These are phyloP conservation scores for Trachelus troglodyta DNA, from an alignment of 2,888 invertebrate genomes.

Conservation along the genomic window DNA sequence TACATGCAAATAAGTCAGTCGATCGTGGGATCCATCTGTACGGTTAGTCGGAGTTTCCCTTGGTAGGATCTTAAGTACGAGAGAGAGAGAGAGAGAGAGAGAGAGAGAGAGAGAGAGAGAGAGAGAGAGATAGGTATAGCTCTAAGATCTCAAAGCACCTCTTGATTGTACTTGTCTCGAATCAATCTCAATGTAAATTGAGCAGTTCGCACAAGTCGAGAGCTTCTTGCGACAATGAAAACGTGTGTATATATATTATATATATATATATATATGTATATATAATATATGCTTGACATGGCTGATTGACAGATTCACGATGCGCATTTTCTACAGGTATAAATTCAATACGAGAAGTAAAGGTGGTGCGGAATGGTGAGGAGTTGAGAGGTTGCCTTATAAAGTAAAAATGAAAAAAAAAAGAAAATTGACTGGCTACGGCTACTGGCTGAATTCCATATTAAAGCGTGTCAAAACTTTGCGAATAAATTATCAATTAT, in stretches of 20 bases:
- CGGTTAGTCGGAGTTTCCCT: neutral
- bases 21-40: conserved; percentile 19
- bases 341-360: neutral
- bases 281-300: neutral
- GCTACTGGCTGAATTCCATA: conserved; percentile 15
- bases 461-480: conserved; percentile 37
- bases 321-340: neutral
- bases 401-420: neutral
- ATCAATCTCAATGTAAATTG: conserved; percentile 67
- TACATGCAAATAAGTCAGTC: conserved; percentile 60
- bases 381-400: neutral
- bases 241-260: neutral
- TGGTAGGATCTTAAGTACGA: too few relatives aligned
- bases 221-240: conserved; percentile 5
- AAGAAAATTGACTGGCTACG: conserved; percentile 17
- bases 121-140: neutral
- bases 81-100: too few relatives aligned
- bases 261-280: too few relatives aligned
- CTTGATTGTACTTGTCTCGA: conserved; percentile 65
- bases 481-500: conserved; percentile 45
- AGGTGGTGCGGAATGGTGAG: too few relatives aligned
- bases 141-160: conserved; percentile 50
- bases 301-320: neutral
- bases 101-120: too few relatives aligned
- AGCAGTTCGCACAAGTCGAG: conserved; percentile 41